phyloP scores from a whole-genome alignment of 2,888 invertebrate genomes.

The Eudasyphora cyanicolor region DNA sequence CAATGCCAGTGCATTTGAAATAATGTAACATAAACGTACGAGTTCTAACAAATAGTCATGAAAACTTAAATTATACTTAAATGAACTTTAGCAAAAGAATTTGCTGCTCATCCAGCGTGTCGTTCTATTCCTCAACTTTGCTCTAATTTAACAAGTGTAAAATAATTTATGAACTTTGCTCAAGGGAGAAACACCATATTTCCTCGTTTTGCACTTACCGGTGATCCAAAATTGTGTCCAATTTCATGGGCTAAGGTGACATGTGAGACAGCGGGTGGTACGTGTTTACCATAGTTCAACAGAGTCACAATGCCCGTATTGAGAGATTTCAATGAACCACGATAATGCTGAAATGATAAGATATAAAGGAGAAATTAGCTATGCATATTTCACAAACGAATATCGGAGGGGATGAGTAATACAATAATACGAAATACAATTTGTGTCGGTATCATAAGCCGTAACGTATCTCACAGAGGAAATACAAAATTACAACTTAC shows the following conservation, averaged over 20 bases:
- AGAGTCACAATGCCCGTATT: slow-evolving; percentile 99
- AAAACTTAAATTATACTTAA: no score
- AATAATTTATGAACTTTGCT: slow-evolving; percentile 59
- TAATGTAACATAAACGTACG: slow-evolving; percentile 5
- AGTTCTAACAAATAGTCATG: neutral
- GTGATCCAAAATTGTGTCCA: slow-evolving; percentile 99
- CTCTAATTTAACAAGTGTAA: neutral
- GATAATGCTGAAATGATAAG: slow-evolving; percentile 88
- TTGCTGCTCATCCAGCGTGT: neutral
- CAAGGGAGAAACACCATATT: neutral
- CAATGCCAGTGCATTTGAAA: no score
- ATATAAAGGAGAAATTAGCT: neutral
- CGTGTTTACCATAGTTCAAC: slow-evolving; percentile 98
- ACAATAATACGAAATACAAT: no score
- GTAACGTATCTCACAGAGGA: no score
- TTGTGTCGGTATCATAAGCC: no score
- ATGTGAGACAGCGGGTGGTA: slow-evolving; percentile 98
- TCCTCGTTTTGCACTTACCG: slow-evolving; percentile 90
- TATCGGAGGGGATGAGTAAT: no score
- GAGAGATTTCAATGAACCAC: slow-evolving; percentile 94
- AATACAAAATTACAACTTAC: neutral
- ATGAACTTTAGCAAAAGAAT: slow-evolving; percentile 20
- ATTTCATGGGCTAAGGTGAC: slow-evolving; percentile 99
- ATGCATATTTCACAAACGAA: neutral
- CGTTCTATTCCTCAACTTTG: neutral